A percentile compares a stretch with the other conserved stretches of the same genome.
These are phyloP conservation scores for Lerista edwardsae DNA, from an alignment of 2,797 vertebrate species.

Conservation along the genomic window DNA sequence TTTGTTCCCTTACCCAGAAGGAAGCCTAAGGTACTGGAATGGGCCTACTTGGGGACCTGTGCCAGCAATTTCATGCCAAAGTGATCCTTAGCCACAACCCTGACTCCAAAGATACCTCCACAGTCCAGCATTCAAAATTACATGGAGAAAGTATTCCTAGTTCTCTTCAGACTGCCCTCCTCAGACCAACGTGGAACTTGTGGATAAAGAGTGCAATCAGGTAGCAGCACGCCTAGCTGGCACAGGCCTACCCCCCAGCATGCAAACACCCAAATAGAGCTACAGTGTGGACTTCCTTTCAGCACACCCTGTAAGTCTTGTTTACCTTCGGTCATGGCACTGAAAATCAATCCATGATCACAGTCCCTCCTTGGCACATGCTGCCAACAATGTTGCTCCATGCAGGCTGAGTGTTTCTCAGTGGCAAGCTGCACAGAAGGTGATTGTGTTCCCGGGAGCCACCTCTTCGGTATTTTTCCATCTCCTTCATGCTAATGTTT, in stretches of 20 bases:
- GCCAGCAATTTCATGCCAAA: too few relatives aligned
- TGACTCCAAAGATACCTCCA: too few relatives aligned
- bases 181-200: too few relatives aligned
- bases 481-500: neutral
- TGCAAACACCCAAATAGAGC: neutral
- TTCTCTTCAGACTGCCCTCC: too few relatives aligned
- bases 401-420: neutral
- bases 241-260: neutral
- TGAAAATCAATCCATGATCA: neutral
- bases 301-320: neutral
- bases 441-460: neutral
- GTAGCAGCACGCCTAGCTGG: neutral
- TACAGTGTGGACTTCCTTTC: neutral
- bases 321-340: neutral
- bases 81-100: too few relatives aligned
- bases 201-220: neutral
- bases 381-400: neutral
- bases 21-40: too few relatives aligned
- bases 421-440: neutral
- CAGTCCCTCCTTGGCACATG: neutral
- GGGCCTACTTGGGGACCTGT: too few relatives aligned
- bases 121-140: too few relatives aligned
- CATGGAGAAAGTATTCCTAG: too few relatives aligned
- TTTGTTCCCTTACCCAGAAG: too few relatives aligned
- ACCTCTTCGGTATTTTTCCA: neutral